phyloP scores from a whole-genome alignment of 2,888 invertebrate species.

The Willowsia nigromaculata region DNA sequence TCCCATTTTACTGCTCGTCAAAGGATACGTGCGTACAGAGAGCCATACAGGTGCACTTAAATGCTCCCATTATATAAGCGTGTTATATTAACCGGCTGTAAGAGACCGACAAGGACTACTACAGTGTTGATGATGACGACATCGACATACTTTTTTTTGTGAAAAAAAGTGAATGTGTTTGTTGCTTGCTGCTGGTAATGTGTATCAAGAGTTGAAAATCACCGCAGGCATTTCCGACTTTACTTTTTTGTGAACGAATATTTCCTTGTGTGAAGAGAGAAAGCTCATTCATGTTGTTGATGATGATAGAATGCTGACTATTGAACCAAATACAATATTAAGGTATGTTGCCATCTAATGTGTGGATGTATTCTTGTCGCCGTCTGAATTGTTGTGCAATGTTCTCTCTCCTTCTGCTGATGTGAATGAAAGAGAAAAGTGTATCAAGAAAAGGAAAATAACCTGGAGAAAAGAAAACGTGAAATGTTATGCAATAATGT shows the following conservation, averaged over 20 bases:
- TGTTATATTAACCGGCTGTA: background rate
- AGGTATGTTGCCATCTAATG: background rate
- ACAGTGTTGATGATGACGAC: background rate
- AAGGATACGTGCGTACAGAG: background rate
- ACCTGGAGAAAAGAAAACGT: conserved; percentile 17
- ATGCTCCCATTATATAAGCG: no score
- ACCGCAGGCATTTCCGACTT: conserved; percentile 36
- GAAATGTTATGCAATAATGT: conserved; percentile 48
- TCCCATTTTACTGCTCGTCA: background rate
- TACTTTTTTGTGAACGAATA: conserved; percentile 32
- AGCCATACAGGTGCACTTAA: background rate
- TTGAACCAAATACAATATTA: background rate
- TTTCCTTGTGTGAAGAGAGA: conserved; percentile 1
- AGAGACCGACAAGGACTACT: background rate
- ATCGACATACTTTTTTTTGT: conserved; percentile 18
- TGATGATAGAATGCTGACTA: background rate
- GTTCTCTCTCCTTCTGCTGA: background rate
- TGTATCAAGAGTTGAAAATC: conserved; percentile 25
- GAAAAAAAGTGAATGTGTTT: background rate
- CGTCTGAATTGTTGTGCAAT: background rate
- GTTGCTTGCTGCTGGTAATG: background rate
- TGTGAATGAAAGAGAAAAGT: background rate
- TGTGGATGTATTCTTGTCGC: background rate
- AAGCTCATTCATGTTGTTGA: background rate
- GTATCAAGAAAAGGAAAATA: background rate